Evolutionary conservation across 2,888 invertebrate genomes (phyloP).

Genomic region (Tridacna gigas): DNA sequence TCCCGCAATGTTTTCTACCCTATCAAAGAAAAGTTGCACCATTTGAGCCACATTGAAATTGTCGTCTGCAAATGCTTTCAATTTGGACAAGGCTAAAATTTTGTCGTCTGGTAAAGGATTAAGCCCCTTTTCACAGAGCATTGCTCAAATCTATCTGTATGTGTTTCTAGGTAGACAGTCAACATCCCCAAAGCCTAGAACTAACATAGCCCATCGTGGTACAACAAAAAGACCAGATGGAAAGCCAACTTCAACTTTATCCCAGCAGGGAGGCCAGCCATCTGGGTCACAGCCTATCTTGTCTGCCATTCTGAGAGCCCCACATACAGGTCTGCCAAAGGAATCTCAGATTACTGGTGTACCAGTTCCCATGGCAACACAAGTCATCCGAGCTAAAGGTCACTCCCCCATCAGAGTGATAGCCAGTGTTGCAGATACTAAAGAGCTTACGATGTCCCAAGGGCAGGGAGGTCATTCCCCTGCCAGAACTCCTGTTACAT

Average conservation of each 20-base stretch:
- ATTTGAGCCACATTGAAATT: too few relatives aligned
- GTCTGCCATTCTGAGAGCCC: slow-evolving; percentile 57
- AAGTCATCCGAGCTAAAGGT: slow-evolving; percentile 26
- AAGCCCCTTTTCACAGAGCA: too few relatives aligned
- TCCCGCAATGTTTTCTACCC: slow-evolving; percentile 3
- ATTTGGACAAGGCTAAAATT: too few relatives aligned
- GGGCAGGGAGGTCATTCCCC: slow-evolving; percentile 39
- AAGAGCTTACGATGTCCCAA: slow-evolving; percentile 4
- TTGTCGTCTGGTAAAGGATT: too few relatives aligned
- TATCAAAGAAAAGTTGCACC: too few relatives aligned
- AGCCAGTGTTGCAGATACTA: slow-evolving; percentile 25
- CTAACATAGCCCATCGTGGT: slow-evolving; percentile 24
- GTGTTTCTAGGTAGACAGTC: slow-evolving; percentile 21
- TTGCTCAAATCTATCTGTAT: neutral
- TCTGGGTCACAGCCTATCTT: slow-evolving; percentile 48
- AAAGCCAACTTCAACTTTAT: neutral
- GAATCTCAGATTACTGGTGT: slow-evolving; percentile 3
- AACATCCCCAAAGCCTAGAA: slow-evolving; percentile 26
- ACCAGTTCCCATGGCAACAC: slow-evolving; percentile 2
- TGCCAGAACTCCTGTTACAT: slow-evolving; percentile 54
- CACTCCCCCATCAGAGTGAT: slow-evolving; percentile 57
- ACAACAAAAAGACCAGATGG: slow-evolving; percentile 8
- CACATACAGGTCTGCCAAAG: slow-evolving; percentile 43
- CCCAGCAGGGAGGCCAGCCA: slow-evolving; percentile 24
- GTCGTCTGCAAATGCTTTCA: too few relatives aligned